phyloP scores from a whole-genome alignment of 2,888 invertebrate genomes.

The Andricus curvator region DNA sequence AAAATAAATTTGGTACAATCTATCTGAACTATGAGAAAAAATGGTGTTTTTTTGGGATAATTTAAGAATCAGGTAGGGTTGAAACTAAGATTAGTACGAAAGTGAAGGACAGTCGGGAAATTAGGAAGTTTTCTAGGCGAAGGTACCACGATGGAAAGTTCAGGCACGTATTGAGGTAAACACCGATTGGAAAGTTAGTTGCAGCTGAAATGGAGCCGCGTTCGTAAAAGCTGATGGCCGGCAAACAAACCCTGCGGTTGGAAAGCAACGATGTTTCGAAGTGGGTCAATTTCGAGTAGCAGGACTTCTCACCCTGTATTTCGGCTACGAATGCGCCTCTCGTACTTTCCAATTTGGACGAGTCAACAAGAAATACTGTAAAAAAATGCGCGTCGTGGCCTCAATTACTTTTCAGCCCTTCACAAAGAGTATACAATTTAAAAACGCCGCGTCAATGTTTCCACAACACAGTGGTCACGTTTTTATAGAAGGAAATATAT shows the following conservation, averaged over 20 bases:
- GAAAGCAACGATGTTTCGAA: conserved; percentile 59
- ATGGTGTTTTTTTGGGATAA: not conserved
- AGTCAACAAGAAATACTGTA: conserved; percentile 50
- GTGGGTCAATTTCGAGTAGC: conserved; percentile 61
- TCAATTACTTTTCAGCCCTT: conserved; percentile 26
- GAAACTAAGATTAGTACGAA: conserved; percentile 20
- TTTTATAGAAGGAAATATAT: not conserved
- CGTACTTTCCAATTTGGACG: conserved; percentile 56
- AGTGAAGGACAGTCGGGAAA: conserved; percentile 24
- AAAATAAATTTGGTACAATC: not conserved
- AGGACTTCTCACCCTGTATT: conserved; percentile 44
- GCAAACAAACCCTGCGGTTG: conserved; percentile 62
- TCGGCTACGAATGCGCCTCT: conserved; percentile 43
- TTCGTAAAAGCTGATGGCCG: conserved; percentile 64
- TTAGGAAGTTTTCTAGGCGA: conserved; percentile 44
- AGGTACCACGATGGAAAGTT: conserved; percentile 46
- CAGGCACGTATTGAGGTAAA: conserved; percentile 67
- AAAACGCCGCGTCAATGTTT: not conserved
- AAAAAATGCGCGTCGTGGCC: conserved; percentile 33
- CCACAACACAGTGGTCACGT: not conserved
- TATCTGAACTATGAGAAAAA: not conserved
- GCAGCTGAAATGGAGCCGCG: conserved; percentile 63
- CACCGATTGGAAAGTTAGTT: conserved; percentile 69
- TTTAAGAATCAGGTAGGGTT: not conserved
- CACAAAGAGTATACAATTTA: not conserved